These are phyloP conservation scores for Lanius ludovicianus DNA, from an alignment of 2,113 vertebrate species.

Conservation along the genomic window DNA sequence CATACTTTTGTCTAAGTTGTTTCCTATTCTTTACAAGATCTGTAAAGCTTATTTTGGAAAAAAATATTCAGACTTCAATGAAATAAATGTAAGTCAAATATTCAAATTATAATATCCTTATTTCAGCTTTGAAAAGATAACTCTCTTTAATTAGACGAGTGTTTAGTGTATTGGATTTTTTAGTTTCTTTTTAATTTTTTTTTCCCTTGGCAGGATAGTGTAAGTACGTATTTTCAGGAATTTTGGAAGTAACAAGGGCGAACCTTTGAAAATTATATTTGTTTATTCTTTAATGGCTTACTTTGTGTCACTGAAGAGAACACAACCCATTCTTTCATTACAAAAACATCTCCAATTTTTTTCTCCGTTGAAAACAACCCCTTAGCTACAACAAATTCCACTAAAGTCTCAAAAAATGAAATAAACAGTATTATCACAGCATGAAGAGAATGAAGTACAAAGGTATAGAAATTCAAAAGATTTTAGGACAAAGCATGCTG, in stretches of 20 bases:
- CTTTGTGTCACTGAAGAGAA: neutral
- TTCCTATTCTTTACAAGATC: slow-evolving; percentile 1
- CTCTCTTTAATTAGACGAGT: neutral
- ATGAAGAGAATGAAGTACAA: neutral
- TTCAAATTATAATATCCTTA: neutral
- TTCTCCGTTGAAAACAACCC: neutral
- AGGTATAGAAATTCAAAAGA: neutral
- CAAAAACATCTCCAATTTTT: neutral
- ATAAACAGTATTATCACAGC: neutral
- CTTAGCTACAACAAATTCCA: neutral
- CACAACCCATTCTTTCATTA: neutral
- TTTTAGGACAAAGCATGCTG: neutral
- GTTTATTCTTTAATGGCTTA: neutral
- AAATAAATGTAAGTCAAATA: neutral
- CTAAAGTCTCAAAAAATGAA: neutral
- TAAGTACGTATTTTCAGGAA: neutral
- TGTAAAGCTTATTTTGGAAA: neutral
- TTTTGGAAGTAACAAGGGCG: neutral
- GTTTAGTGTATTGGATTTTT: accelerated
- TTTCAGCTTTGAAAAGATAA: neutral
- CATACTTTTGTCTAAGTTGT: neutral
- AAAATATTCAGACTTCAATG: neutral
- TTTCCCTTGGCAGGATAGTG: accelerated
- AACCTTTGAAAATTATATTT: neutral
- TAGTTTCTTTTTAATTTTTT: accelerated